Conservation (phyloP, 2,888 invertebrate species). For the Crossocerus cetratus region DNA sequence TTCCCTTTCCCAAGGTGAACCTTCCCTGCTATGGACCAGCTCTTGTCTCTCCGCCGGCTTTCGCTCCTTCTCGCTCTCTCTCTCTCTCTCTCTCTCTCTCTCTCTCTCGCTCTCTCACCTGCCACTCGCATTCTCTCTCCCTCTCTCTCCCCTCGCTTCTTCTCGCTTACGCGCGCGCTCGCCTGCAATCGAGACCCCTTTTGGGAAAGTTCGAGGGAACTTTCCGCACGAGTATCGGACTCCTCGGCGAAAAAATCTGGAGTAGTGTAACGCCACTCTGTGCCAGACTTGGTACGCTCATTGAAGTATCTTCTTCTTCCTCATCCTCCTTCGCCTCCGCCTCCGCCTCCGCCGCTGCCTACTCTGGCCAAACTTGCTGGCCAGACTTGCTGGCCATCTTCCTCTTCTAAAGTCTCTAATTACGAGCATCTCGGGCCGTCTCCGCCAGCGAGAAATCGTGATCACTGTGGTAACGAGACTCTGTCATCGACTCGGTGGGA, state of each 20-base stretch:
- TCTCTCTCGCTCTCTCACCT: too few species aligned
- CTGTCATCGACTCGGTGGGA: too few species aligned
- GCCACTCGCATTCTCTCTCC: too few species aligned
- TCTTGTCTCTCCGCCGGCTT: too few species aligned
- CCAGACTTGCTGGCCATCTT: background rate
- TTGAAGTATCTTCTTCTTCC: too few species aligned
- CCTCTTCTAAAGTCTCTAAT: background rate
- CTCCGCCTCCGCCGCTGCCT: too few species aligned
- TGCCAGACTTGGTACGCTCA: too few species aligned
- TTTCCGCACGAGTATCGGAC: conserved; percentile 6
- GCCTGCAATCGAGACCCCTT: conserved; percentile 21
- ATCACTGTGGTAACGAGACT: conserved; percentile 1
- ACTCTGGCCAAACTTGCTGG: background rate
- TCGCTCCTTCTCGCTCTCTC: too few species aligned
- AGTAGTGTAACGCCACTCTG: background rate
- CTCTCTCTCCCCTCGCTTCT: conserved; percentile 15
- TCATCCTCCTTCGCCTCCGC: too few species aligned
- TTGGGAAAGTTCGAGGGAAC: conserved; percentile 10
- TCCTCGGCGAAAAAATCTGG: conserved; percentile 2
- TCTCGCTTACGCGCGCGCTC: too few species aligned
- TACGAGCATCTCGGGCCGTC: background rate
- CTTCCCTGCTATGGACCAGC: conserved; percentile 28
- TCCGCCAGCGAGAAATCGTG: background rate
- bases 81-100: too few species aligned
- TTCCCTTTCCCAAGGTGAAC: conserved; percentile 61